Percentiles rank a stretch among this genome's conserved stretches.
Conservation (phyloP, 2,113 vertebrate species). For the Capreolus pygargus region DNA sequence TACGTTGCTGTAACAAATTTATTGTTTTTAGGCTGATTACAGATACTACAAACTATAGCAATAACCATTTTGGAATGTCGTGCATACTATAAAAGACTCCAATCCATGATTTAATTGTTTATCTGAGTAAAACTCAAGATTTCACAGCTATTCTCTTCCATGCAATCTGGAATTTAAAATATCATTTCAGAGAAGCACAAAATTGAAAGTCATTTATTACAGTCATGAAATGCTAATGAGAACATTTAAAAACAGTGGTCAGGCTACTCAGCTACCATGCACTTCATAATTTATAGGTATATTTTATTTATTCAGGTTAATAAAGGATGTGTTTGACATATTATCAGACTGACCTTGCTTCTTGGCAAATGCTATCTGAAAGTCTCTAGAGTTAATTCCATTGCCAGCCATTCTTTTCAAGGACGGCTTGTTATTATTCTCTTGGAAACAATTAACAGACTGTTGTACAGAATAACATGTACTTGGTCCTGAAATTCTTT, state of each 20-base stretch:
- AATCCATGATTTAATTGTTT: not conserved
- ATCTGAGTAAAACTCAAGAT: not conserved
- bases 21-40: conserved; percentile 12
- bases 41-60: not conserved
- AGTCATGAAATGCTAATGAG: conserved; percentile 8
- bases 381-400: conserved; percentile 71
- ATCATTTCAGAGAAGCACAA: not conserved
- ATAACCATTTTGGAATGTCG: not conserved
- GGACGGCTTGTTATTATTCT: conserved; percentile 73
- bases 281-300: conserved; percentile 39
- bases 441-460: conserved; percentile 76
- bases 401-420: conserved; percentile 71
- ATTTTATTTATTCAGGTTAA: conserved; percentile 72
- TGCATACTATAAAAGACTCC: not conserved
- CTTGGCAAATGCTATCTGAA: conserved; percentile 70
- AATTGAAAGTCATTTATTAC: conserved; percentile 33
- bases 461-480: conserved; percentile 59
- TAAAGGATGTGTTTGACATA: conserved; percentile 56
- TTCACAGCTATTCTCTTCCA: not conserved
- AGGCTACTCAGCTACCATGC: not conserved
- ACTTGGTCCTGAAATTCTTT: conserved; percentile 41
- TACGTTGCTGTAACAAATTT: conserved; percentile 33
- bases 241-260: conserved; percentile 27
- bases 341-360: conserved; percentile 76
- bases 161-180: conserved; percentile 4